Conservation (phyloP, 2,797 vertebrate genomes). For the Amazonetta brasiliensis region DNA sequence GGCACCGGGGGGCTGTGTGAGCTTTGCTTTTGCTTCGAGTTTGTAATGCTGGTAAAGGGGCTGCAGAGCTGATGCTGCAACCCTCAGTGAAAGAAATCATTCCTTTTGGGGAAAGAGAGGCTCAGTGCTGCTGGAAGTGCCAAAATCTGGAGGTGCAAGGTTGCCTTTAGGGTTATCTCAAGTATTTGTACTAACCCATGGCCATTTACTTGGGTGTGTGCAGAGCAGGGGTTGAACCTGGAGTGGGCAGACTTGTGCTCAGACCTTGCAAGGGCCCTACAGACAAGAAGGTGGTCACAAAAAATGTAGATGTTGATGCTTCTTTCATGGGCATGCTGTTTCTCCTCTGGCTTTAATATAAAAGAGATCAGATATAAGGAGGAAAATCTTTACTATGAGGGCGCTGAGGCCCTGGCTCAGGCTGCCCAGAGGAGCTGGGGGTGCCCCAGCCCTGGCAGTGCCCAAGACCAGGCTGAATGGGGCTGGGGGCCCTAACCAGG, state of each 20-base stretch:
- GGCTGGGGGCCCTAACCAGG: too few species aligned
- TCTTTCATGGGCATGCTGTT: rapidly evolving
- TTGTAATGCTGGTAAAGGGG: neutral
- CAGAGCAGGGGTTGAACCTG: neutral
- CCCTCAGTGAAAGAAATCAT: rapidly evolving
- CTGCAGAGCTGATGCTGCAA: neutral
- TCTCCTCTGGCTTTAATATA: neutral
- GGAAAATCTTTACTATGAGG: too few species aligned
- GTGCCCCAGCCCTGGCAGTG: too few species aligned
- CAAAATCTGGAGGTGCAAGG: neutral
- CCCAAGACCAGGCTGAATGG: too few species aligned
- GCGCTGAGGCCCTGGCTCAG: too few species aligned
- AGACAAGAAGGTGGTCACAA: rapidly evolving
- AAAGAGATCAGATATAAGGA: too few species aligned
- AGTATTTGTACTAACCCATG: neutral
- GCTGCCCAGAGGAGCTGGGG: too few species aligned
- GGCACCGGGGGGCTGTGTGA: neutral
- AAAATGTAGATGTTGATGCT: neutral
- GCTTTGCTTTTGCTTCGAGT: neutral
- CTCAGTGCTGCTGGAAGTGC: neutral
- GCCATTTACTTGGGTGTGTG: rapidly evolving
- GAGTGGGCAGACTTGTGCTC: neutral
- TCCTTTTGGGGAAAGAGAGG: neutral
- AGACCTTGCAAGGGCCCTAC: neutral
- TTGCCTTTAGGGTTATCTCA: neutral